These are phyloP conservation scores for Lutraria rhynchaena DNA, from an alignment of 1,140 invertebrate species.

Conservation along the genomic window DNA sequence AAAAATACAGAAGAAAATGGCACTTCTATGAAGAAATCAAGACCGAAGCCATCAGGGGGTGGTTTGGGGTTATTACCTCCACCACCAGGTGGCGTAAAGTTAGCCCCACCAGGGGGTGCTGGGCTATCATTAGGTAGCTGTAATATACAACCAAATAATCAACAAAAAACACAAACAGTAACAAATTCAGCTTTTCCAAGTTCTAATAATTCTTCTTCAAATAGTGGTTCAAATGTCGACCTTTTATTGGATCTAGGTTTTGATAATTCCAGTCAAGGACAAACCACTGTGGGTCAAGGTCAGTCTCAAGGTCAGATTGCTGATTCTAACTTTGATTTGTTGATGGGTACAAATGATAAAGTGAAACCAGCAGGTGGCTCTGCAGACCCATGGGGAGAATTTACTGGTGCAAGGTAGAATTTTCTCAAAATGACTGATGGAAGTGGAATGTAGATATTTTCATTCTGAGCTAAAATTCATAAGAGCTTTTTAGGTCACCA, in stretches of 20 bases:
- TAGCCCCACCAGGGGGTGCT: slow-evolving; percentile 85
- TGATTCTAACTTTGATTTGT: slow-evolving; percentile 46
- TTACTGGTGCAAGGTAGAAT: slow-evolving; percentile 69
- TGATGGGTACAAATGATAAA: slow-evolving; percentile 28
- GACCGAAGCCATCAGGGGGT: slow-evolving; percentile 83
- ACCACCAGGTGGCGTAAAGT: slow-evolving; percentile 88
- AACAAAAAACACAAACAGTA: slow-evolving; percentile 5
- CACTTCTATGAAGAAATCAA: slow-evolving; percentile 82
- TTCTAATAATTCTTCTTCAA: slow-evolving; percentile 82
- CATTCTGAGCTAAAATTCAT: too few species aligned
- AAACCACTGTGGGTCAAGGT: background rate
- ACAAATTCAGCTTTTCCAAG: slow-evolving; percentile 3
- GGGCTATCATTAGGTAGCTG: slow-evolving; percentile 74
- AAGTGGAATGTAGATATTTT: too few species aligned
- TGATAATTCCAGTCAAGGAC: slow-evolving; percentile 28
- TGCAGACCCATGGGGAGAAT: slow-evolving; percentile 76
- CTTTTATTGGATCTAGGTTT: slow-evolving; percentile 71
- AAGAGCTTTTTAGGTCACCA: too few species aligned
- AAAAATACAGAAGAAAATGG: slow-evolving; percentile 87
- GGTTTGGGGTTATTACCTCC: slow-evolving; percentile 88
- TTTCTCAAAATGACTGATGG: too few species aligned
- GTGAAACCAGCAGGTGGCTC: slow-evolving; percentile 51
- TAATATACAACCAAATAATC: slow-evolving; percentile 11
- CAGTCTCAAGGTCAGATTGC: slow-evolving; percentile 4
- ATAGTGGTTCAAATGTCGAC: slow-evolving; percentile 66